A percentile compares a stretch with the other conserved stretches of the same genome.
phyloP scores from a whole-genome alignment of 2,888 invertebrate genomes.

The Nymphalis polychloros region DNA sequence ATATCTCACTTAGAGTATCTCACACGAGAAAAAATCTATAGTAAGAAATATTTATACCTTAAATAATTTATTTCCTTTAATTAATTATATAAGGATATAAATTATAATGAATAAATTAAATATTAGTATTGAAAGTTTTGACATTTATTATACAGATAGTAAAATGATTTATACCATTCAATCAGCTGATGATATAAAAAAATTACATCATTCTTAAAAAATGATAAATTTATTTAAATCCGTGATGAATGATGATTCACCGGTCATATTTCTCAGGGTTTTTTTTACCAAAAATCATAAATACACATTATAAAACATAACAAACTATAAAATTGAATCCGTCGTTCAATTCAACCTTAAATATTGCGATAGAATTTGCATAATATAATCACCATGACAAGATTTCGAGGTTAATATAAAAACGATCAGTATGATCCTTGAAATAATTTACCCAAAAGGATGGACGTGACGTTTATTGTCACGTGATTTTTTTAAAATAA shows the following conservation, averaged over 20 bases:
- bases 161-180: too few species aligned
- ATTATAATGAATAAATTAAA: too few species aligned
- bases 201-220: conserved; percentile 13
- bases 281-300: conserved; percentile 2
- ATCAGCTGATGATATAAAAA: too few species aligned
- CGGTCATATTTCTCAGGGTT: conserved; percentile 8
- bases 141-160: too few species aligned
- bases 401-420: conserved; percentile 1
- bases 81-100: too few species aligned
- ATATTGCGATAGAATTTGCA: conserved; percentile 20
- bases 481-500: too few species aligned
- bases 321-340: conserved; percentile 3
- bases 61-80: too few species aligned
- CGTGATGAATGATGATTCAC: conserved; percentile 10
- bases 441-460: conserved; percentile 3
- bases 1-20: too few species aligned
- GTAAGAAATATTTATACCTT: too few species aligned
- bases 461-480: neutral
- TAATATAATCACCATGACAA: conserved; percentile 13
- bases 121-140: too few species aligned
- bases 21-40: too few species aligned
- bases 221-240: conserved; percentile 3
- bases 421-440: conserved; percentile 12
- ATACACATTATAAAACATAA: conserved; percentile 3
- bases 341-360: conserved; percentile 1